A percentile compares a stretch with the other conserved stretches of the same genome.
These are phyloP conservation scores for Cydia splendana DNA, from an alignment of 1,140 invertebrate genomes.

Conservation along the genomic window DNA sequence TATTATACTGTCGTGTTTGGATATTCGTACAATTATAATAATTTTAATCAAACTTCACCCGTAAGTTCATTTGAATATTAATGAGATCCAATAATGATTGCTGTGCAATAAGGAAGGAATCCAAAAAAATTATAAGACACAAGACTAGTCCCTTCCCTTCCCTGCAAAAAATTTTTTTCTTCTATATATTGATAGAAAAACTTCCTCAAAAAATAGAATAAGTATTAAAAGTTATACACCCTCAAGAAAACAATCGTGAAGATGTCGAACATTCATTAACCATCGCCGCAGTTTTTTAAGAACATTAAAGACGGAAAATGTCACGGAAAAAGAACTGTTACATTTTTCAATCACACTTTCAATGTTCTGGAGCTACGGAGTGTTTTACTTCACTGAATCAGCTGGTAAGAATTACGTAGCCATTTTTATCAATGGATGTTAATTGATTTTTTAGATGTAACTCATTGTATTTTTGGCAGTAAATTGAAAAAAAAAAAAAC, in stretches of 20 bases:
- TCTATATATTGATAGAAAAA: not conserved
- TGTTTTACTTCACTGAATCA: not conserved
- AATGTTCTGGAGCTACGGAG: not conserved
- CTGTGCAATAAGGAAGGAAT: no score
- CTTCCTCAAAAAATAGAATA: not conserved
- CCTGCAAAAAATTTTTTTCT: not conserved
- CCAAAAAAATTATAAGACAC: no score
- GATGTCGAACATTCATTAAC: constrained; percentile 1
- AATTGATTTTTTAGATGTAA: not conserved
- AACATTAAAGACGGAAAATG: not conserved
- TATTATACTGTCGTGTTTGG: no score
- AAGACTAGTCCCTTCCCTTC: no score
- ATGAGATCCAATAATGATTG: no score
- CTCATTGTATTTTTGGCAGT: not conserved
- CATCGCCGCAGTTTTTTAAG: not conserved
- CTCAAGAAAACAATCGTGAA: not conserved
- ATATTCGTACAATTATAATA: no score
- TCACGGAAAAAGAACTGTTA: constrained; percentile 6
- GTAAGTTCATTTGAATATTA: no score
- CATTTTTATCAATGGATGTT: not conserved
- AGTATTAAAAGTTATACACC: not conserved
- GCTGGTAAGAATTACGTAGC: not conserved
- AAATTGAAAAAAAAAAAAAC: not conserved
- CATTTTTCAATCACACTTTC: constrained; percentile 12
- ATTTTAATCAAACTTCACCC: no score